Base-by-base conservation (phyloP, 2,888 invertebrate species). In the Drosophila hawaiiensis region DNA sequence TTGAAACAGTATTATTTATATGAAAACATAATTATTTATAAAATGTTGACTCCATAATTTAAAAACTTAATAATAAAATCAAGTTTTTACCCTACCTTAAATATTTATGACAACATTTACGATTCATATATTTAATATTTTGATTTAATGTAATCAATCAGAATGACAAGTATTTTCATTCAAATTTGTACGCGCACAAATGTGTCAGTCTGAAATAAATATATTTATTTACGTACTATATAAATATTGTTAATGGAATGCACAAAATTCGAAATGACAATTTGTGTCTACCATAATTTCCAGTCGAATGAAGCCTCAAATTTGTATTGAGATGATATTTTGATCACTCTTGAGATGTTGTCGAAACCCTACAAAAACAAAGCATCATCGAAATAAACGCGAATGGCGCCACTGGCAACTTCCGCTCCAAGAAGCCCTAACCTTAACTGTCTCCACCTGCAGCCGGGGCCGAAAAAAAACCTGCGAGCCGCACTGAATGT, bases 341-440 rank as follows among this genome's bases (percentile, higher is more conserved):
- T 60, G 63, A 61, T 78, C 50, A 25, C 52, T 22, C 41, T 28
- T n/a, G 6, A 56, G 64, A 71, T 71, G 49, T 65, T 56, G 65
- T 9, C 61, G 75, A 78, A 75, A 33, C 72, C 75, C 12, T 76
- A 58, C 28, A 64, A 75, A 33, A 67, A 47, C 35, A 28, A 60
- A 55, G 58, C 71, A 78, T 47, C 58, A 59, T 65, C 68, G 43
- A 70, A 39, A 54, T 37, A 31, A 60, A 74, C 79, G 39, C 61
- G 49, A 66, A 49, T 78, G 78, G 78, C 78, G 78, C 78, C 78
- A 81, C 54, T 77, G 54, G 62, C 60, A 68, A 68, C 78, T 81
- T 78, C 78, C 82, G 78, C 67, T 43, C 56, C 65, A 66, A 63
- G 81, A 77, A 77, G 82, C 78, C 78, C 41, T 56, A 70, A 41